Conservation (phyloP, 2,113 vertebrate species). For the Nerophis lumbriciformis region DNA sequence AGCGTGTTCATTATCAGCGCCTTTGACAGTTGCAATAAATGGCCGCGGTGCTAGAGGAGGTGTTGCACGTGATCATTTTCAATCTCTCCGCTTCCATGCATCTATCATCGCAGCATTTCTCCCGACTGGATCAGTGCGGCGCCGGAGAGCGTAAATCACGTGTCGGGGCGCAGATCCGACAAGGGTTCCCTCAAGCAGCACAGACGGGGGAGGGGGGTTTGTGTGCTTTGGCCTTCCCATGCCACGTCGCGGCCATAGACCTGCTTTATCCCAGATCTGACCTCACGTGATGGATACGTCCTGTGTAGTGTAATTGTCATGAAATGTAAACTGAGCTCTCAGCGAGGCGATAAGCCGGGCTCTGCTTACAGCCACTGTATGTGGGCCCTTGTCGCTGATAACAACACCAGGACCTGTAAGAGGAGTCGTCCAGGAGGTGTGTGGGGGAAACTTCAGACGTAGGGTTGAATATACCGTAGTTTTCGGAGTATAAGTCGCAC, state of each 20-base stretch:
- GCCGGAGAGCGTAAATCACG: constrained; percentile 47
- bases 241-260: constrained; percentile 23
- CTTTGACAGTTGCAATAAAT: constrained; percentile 34
- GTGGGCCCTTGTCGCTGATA: constrained; percentile 31
- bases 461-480: too few species aligned
- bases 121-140: constrained; percentile 13
- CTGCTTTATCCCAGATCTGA: constrained; percentile 60
- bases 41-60: constrained; percentile 16
- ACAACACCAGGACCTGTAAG: constrained; percentile 21
- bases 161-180: constrained; percentile 15
- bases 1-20: constrained; percentile 23
- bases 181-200: neutral
- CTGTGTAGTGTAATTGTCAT: constrained; percentile 61
- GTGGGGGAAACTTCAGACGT: constrained; percentile 54
- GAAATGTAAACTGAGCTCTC: constrained; percentile 58
- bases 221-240: constrained; percentile 48
- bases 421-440: constrained; percentile 18
- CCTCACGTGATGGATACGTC: constrained; percentile 57
- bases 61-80: constrained; percentile 23
- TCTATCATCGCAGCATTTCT: constrained; percentile 40
- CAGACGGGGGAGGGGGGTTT: neutral
- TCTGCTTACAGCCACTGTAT: constrained; percentile 53
- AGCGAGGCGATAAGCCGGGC: constrained; percentile 51
- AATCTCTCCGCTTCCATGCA: constrained; percentile 15
- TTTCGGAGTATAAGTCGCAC: too few species aligned